Evolutionary conservation across 2,797 vertebrate genomes (phyloP).

Genomic region (Orientallactaga sibirica): DNA sequence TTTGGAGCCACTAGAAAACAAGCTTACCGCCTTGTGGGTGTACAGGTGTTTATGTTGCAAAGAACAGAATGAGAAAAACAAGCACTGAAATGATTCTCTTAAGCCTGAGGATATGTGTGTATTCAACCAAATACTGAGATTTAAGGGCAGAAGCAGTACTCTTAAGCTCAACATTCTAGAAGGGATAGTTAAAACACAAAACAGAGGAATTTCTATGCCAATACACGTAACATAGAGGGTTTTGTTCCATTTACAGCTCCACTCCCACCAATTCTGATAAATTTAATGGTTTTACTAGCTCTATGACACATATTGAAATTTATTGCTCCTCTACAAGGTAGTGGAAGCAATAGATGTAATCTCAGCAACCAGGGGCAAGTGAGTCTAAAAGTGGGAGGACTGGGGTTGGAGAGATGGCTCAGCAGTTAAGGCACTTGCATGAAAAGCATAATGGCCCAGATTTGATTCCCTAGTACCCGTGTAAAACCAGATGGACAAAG

Average conservation of each 20-base stretch:
- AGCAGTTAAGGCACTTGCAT: too few species aligned
- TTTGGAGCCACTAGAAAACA: neutral
- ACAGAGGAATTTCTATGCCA: neutral
- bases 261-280: neutral
- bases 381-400: neutral
- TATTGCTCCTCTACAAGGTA: neutral
- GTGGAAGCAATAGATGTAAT: neutral
- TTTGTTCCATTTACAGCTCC: neutral
- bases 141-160: neutral
- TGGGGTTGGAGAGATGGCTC: too few species aligned
- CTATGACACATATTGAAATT: too few species aligned
- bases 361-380: neutral
- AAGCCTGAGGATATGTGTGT: neutral
- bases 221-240: neutral
- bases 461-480: too few species aligned
- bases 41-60: neutral
- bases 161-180: conserved; percentile 5
- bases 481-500: too few species aligned
- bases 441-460: too few species aligned
- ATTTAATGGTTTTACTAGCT: neutral
- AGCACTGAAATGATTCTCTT: neutral
- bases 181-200: neutral
- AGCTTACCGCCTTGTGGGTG: neutral
- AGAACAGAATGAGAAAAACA: neutral
- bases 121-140: neutral